Conservation (phyloP, 2,113 vertebrate genomes). For the Oophaga pumilio region DNA sequence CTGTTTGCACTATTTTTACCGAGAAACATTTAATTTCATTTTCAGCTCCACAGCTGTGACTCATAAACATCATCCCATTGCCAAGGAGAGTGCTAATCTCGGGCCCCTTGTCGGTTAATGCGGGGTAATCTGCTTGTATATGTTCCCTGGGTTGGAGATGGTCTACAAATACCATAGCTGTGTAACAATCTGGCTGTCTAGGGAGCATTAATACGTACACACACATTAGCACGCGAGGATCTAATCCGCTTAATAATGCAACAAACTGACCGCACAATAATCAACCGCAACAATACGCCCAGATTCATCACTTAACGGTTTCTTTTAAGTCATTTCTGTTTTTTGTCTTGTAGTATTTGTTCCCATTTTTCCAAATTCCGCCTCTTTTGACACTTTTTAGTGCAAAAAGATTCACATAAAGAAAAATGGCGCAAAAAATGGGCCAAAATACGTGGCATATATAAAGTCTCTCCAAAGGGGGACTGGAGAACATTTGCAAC, state of each 20-base stretch:
- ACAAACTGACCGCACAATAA: constrained; percentile 29
- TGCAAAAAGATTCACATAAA: too few relatives aligned
- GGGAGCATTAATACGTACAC: constrained; percentile 3
- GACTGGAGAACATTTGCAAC: too few relatives aligned
- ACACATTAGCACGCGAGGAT: constrained; percentile 8
- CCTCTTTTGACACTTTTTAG: too few relatives aligned
- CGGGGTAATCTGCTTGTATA: constrained; percentile 55
- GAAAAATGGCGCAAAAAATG: too few relatives aligned
- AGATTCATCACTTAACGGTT: too few relatives aligned
- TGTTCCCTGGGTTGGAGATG: neutral
- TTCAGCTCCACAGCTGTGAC: constrained; percentile 61
- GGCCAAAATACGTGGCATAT: too few relatives aligned
- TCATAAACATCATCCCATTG: constrained; percentile 57
- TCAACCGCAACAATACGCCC: neutral
- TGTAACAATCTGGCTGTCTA: constrained; percentile 10
- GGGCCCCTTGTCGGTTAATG: constrained; percentile 50
- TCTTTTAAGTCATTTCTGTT: too few relatives aligned
- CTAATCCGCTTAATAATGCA: constrained; percentile 26
- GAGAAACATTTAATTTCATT: constrained; percentile 49
- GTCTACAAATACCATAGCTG: constrained; percentile 17
- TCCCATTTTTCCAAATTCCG: too few relatives aligned
- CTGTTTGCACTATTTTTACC: constrained; percentile 58
- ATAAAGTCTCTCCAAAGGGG: too few relatives aligned
- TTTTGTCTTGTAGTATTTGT: too few relatives aligned
- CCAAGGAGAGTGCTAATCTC: constrained; percentile 60